A percentile compares a stretch with the other conserved stretches of the same genome.
These are phyloP conservation scores for Sinocyclocheilus rhinocerous DNA, from an alignment of 2,113 vertebrate genomes.

Conservation along the genomic window DNA sequence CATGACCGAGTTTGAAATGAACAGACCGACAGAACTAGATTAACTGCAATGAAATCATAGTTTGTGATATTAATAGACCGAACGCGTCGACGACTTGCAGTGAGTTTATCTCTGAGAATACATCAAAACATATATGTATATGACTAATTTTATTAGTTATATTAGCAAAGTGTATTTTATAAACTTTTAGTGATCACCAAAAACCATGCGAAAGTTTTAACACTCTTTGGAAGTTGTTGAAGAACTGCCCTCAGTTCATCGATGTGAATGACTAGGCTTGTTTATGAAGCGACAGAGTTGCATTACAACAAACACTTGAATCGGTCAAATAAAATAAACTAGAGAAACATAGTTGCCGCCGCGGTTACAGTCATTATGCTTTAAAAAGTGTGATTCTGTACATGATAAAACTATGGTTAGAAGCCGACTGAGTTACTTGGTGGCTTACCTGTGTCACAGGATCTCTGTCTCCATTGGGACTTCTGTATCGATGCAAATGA, in stretches of 20 bases:
- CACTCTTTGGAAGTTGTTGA: background rate
- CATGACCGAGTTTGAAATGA: background rate
- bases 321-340: background rate
- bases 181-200: too few species aligned
- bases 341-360: background rate
- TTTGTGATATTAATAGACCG: background rate
- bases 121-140: background rate
- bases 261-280: background rate
- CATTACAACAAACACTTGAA: background rate
- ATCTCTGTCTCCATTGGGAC: conserved; percentile 46
- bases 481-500: conserved; percentile 17
- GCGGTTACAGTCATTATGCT: background rate
- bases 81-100: background rate
- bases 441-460: conserved; percentile 60
- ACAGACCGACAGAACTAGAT: background rate
- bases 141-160: background rate
- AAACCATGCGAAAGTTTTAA: background rate
- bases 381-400: conserved; percentile 3
- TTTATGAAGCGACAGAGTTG: background rate
- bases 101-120: background rate
- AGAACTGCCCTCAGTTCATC: background rate
- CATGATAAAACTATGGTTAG: background rate
- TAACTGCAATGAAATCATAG: background rate
- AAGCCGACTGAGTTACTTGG: background rate
- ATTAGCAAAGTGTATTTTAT: too few species aligned